Conservation (phyloP, 1,140 invertebrate species). For the Aporrectodea caliginosa region DNA sequence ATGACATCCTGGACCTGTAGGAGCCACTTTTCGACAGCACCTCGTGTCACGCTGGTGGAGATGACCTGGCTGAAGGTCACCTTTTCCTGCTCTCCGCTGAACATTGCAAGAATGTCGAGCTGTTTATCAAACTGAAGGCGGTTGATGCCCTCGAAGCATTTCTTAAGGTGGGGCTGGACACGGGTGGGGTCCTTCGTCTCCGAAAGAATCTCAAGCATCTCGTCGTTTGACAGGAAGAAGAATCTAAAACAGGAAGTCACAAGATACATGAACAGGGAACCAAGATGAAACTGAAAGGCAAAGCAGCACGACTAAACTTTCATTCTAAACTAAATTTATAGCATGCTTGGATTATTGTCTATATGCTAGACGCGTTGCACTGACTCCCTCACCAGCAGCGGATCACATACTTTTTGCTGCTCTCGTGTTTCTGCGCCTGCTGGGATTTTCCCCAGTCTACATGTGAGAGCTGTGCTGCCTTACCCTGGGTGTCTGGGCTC, state of each 20-base stretch:
- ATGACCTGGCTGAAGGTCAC: slow-evolving; percentile 37
- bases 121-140: slow-evolving; percentile 54
- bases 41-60: slow-evolving; percentile 52
- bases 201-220: slow-evolving; percentile 57
- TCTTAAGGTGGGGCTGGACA: slow-evolving; percentile 57
- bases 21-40: slow-evolving; percentile 57
- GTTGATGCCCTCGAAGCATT: slow-evolving; percentile 57
- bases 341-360: too few relatives aligned
- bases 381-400: too few relatives aligned
- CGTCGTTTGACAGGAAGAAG: slow-evolving; percentile 58
- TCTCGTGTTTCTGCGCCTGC: too few relatives aligned
- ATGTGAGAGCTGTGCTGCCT: too few relatives aligned
- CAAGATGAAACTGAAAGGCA: background rate
- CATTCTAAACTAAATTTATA: too few relatives aligned
- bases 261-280: too few relatives aligned
- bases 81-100: slow-evolving; percentile 54
- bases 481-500: too few relatives aligned
- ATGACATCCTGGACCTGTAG: slow-evolving; percentile 55
- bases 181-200: slow-evolving; percentile 56
- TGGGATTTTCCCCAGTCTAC: too few relatives aligned
- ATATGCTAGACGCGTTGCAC: too few relatives aligned
- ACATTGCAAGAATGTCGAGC: slow-evolving; percentile 54
- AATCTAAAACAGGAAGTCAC: slow-evolving; percentile 41
- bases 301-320: background rate
- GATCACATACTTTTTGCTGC: too few relatives aligned